These are phyloP conservation scores for Ips typographus DNA, from an alignment of 1,140 invertebrate species.

Conservation along the genomic window DNA sequence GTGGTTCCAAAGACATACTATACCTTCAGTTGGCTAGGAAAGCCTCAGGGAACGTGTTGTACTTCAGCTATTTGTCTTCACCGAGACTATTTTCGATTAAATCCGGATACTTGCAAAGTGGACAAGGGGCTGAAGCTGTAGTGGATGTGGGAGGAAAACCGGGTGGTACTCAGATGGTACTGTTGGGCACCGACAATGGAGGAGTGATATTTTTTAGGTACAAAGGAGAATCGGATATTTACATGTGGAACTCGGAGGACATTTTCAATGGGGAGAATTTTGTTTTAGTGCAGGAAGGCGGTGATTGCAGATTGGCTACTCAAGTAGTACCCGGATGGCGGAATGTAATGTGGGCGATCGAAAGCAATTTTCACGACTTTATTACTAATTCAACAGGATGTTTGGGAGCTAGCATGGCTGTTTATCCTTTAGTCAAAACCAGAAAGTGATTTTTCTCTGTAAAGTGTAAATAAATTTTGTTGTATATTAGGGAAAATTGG, in stretches of 20 bases:
- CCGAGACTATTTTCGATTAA: constrained; percentile 60
- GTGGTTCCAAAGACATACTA: constrained; percentile 56
- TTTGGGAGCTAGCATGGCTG: constrained; percentile 51
- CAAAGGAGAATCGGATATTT: constrained; percentile 62
- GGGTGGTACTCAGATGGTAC: constrained; percentile 55
- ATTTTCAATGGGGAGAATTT: constrained; percentile 59
- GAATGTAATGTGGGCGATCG: constrained; percentile 62
- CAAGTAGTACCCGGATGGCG: constrained; percentile 61
- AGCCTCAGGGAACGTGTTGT: constrained; percentile 55
- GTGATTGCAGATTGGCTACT: constrained; percentile 61
- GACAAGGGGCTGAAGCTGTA: constrained; percentile 55
- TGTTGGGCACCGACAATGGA: constrained; percentile 63
- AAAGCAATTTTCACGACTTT: constrained; percentile 67
- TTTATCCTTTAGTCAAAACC: constrained; percentile 50
- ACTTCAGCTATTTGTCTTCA: constrained; percentile 62
- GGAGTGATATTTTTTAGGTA: constrained; percentile 60
- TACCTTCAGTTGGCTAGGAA: constrained; percentile 59
- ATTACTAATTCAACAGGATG: constrained; percentile 60
- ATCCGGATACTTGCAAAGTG: constrained; percentile 54
- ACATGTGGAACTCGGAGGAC: constrained; percentile 62
- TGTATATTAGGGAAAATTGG: no score
- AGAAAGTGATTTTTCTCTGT: constrained; percentile 38
- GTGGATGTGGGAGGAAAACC: constrained; percentile 60
- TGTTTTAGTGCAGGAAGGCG: constrained; percentile 58
- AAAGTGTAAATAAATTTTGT: not conserved